Conservation (phyloP, 2,797 vertebrate species). For the Tarsius wallacei region DNA sequence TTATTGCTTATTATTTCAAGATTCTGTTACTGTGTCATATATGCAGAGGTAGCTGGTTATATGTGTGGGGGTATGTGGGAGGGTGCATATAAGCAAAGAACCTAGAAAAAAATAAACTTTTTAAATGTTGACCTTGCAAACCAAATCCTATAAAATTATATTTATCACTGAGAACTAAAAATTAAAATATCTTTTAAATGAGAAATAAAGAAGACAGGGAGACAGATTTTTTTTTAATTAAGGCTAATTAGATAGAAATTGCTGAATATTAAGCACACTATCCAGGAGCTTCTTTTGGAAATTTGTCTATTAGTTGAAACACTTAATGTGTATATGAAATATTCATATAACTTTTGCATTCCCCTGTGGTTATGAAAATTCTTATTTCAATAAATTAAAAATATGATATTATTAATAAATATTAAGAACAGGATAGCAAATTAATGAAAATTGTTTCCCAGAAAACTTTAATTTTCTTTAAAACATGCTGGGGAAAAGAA, state of each 20-base stretch:
- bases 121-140: neutral
- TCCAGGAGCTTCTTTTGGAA: slow-evolving; percentile 23
- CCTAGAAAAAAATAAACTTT: neutral
- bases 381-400: slow-evolving; percentile 67
- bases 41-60: neutral
- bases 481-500: neutral
- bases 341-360: slow-evolving; percentile 46
- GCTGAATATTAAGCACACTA: neutral
- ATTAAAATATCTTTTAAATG: neutral
- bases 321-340: slow-evolving; percentile 3
- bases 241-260: slow-evolving; percentile 31
- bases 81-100: neutral
- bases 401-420: slow-evolving; percentile 61
- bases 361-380: slow-evolving; percentile 41
- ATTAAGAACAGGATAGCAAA: slow-evolving; percentile 57
- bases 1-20: neutral
- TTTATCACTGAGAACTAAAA: neutral
- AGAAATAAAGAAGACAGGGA: neutral
- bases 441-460: slow-evolving; percentile 69
- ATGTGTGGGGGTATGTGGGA: neutral
- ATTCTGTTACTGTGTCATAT: neutral
- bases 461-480: slow-evolving; percentile 65
- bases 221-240: neutral
- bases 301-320: neutral
- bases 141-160: slow-evolving; percentile 1